A percentile compares a stretch with the other conserved stretches of the same genome.
Evolutionary conservation across 2,797 vertebrate genomes (phyloP).

Genomic region (Thalassophryne amazonica): DNA sequence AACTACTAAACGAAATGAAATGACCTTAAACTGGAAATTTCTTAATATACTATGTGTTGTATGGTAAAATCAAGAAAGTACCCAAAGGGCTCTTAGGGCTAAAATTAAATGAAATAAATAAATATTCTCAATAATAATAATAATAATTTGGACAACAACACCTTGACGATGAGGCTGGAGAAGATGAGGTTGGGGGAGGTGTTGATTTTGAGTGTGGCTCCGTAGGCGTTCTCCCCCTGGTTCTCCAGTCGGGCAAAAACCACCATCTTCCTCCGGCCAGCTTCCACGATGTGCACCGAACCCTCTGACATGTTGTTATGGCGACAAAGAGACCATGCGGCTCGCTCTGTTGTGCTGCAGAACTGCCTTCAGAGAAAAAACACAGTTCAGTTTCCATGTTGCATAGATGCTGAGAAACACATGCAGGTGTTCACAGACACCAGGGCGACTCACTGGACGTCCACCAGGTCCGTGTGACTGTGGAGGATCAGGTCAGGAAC

Average conservation of each 20-base stretch:
- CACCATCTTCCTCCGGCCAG: constrained; percentile 76
- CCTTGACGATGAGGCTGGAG: constrained; percentile 88
- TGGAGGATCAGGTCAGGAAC: constrained; percentile 86
- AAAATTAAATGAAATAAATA: too few relatives aligned
- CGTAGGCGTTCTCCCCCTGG: constrained; percentile 89
- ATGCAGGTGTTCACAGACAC: neutral
- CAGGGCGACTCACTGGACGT: constrained; percentile 74
- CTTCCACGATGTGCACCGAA: constrained; percentile 78
- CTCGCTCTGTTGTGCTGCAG: constrained; percentile 68
- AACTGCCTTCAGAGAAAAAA: constrained; percentile 75
- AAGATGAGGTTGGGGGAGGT: constrained; percentile 88
- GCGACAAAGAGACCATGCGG: constrained; percentile 44
- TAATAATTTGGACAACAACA: too few relatives aligned
- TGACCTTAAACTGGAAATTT: too few relatives aligned
- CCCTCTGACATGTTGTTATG: constrained; percentile 49
- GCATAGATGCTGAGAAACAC: accelerated
- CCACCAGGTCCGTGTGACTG: constrained; percentile 81
- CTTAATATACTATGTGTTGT: too few relatives aligned
- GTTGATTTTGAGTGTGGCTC: constrained; percentile 81
- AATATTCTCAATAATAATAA: too few relatives aligned
- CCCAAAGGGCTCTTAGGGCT: too few relatives aligned
- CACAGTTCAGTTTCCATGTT: neutral
- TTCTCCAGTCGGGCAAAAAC: constrained; percentile 86
- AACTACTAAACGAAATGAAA: too few relatives aligned
- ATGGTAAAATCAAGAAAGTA: too few relatives aligned